Evolutionary conservation across 92 coral and sea anemone genomes (phyloP), one percentile per base, ranked within the genome.

Genomic region (Heteractis magnifica): DNA sequence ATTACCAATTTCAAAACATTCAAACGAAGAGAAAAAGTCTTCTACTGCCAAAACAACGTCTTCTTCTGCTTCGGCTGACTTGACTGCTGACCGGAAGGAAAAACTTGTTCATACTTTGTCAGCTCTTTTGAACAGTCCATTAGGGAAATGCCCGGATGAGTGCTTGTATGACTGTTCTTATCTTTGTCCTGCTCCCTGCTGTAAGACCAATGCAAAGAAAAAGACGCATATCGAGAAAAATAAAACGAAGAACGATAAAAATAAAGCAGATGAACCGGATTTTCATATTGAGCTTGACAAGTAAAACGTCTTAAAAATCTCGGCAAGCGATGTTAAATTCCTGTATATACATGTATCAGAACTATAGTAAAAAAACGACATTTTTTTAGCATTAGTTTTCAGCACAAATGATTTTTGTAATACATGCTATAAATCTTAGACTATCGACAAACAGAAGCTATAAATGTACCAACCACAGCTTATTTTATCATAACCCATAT

Each of bases 141-240:
- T 75, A 5, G 65, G 73, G 6, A 49, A 64, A 44, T 81, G 84
- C 23, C 84, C 84, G 1, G 51, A 81, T 9, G 77, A 81, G 52
- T 81, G 84, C 19, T 49, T 60, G 19, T 49, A 64, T 10, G 73
- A 20, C 23, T 81, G 84, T 49, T 81, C 77, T 15, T 81, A 81
- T 52, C 15, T 81, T 48, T 81, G 84, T 16, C 84, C 84, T 51
- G 59, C 84, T 11, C 84, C 65, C 14, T 81, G 84, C 19, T 81
- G 84, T 81, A 14, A 18, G 10, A 18, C 52, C 4, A 20, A 52
- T 19, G 16, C 2, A 11, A 52, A 76, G 15, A 52, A 52, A 52
- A 76, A 52, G 62, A 76, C 62, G 12, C n/a, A 13, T 21, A 76
- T 50, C 1, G 59, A 52, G 12, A 76, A 51, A 52, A 51, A 20